A percentile compares a stretch with the other conserved stretches of the same genome.
phyloP scores from a whole-genome alignment of 2,797 vertebrate genomes.

The Sebastes nivosus region DNA sequence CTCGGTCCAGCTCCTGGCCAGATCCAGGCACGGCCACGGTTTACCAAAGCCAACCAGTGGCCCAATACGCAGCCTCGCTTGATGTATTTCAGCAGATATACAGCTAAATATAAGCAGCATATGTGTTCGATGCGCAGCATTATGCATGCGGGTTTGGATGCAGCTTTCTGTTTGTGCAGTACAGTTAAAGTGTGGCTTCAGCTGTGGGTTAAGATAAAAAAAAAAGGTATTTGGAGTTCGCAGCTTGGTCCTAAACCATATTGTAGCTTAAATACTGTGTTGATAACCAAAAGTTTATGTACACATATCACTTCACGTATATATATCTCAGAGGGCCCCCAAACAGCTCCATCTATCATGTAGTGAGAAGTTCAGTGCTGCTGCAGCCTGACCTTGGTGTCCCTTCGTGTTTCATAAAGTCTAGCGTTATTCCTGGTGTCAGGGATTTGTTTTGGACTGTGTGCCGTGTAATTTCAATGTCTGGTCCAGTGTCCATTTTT shows the following conservation, averaged over 20 bases:
- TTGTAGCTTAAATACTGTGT: constrained; percentile 49
- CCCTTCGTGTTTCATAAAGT: constrained; percentile 49
- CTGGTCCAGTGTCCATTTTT: constrained; percentile 73
- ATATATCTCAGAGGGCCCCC: constrained; percentile 1
- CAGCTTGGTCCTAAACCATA: constrained; percentile 25
- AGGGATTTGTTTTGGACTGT: constrained; percentile 78
- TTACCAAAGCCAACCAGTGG: constrained; percentile 40
- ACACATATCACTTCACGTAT: constrained; percentile 30
- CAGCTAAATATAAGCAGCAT: constrained; percentile 55
- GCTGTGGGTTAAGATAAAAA: constrained; percentile 38
- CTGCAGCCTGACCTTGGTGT: constrained; percentile 62
- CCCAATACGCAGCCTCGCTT: constrained; percentile 22
- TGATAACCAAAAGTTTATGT: constrained; percentile 44
- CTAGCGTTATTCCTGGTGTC: constrained; percentile 74
- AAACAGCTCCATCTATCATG: constrained; percentile 37
- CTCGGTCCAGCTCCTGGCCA: constrained; percentile 35
- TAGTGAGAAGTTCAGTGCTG: constrained; percentile 12
- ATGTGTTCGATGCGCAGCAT: constrained; percentile 38
- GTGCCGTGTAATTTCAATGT: constrained; percentile 83
- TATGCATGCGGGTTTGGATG: constrained; percentile 65
- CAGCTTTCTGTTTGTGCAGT: constrained; percentile 36
- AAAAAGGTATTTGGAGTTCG: constrained; percentile 36
- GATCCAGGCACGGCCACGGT: constrained; percentile 47
- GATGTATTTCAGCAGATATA: constrained; percentile 59
- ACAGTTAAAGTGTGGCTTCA: constrained; percentile 22